Evolutionary conservation across 30 jellyfish, hydroid and myxozoan genomes (phyloP), one percentile per base, ranked within the genome.

Genomic region (Cassiopea andromeda): DNA sequence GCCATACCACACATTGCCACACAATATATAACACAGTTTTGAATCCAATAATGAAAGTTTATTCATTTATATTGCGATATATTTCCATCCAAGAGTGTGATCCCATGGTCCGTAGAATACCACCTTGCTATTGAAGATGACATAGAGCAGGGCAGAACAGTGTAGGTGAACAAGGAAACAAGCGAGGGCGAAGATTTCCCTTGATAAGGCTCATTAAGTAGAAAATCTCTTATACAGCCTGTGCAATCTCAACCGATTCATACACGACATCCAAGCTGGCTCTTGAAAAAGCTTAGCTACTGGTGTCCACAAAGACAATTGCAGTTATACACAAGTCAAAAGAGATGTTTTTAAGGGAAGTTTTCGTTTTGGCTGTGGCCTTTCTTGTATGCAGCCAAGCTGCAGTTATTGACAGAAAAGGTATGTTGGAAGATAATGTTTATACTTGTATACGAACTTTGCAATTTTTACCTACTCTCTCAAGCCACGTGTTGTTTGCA

Each of bases 121-220:
- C 64, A 27, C 38, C 64, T 54, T 10, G 10, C 10, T 0, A 54
- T 3, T 54, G 7, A 54, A 54, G 10, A 54, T 54, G 64, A 54
- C 64, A 54, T 54, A 3, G 64, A 54, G 12, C 64, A 54, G 64
- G 64, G 64, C 64, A 6, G 64, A 10, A 54, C 64, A 6, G 7
- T 6, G 64, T 54, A 54, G 64, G 64, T 3, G 73, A 64, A 14
- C 15, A 64, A 64, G 73, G 73, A 64, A 64, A 64, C 73, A 64
- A 17, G 27, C 73, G 73, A 7, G 73, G 73, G 73, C 73, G 73
- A 64, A 64, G 19, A 64, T 9, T 64, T 13, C 73, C 73, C 73
- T 4, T 4, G 73, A 64, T 9, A 64, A 54, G 64, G 64, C 12
- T 54, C 10, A 54, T 0, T 54, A 54, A 54, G 10, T 6, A 3